These are phyloP conservation scores for Prinia subflava DNA, from an alignment of 2,113 vertebrate species.

Conservation along the genomic window DNA sequence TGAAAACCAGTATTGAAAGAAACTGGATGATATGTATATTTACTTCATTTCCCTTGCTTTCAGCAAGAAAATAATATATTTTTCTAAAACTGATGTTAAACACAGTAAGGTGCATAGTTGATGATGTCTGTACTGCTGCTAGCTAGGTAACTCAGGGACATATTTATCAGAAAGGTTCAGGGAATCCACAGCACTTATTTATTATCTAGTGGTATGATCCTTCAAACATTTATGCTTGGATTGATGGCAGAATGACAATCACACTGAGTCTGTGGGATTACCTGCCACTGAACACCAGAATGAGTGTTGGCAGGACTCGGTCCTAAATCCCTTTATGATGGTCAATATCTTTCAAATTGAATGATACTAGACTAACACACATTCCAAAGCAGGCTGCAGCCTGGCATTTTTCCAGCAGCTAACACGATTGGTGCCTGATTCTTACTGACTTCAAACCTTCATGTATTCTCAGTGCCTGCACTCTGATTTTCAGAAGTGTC, in stretches of 20 bases:
- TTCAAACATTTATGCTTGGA: neutral
- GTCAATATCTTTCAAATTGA: neutral
- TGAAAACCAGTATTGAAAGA: neutral
- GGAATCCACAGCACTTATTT: neutral
- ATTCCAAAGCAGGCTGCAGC: neutral
- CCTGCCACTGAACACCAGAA: neutral
- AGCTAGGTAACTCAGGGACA: neutral
- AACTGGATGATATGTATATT: neutral
- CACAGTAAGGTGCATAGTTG: neutral
- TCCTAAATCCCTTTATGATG: neutral
- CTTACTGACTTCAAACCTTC: neutral
- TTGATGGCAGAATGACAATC: neutral
- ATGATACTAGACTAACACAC: neutral
- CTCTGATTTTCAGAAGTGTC: neutral
- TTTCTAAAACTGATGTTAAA: neutral
- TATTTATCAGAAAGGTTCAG: neutral
- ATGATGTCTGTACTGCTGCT: neutral
- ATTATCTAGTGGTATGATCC: neutral
- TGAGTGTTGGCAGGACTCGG: neutral
- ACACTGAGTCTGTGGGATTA: neutral
- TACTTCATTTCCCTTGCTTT: neutral
- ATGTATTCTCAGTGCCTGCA: neutral
- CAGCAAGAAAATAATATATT: neutral
- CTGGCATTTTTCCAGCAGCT: neutral
- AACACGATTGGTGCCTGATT: neutral